Percentiles rank a stretch among this genome's conserved stretches.
phyloP scores from a whole-genome alignment of 2,888 invertebrate genomes.

The Pelosia muscerda region DNA sequence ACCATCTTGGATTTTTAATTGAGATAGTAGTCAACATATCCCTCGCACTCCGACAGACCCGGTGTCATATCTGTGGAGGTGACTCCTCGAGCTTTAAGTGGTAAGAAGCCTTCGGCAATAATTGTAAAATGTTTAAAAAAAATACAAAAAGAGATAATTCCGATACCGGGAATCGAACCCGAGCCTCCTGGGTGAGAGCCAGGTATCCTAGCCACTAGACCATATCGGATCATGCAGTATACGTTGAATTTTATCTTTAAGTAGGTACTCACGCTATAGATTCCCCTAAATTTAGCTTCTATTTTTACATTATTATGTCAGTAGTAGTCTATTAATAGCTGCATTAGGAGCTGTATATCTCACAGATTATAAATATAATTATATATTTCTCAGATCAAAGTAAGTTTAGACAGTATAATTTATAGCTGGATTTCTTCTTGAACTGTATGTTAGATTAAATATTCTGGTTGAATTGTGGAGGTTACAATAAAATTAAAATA shows the following conservation, averaged over 20 bases:
- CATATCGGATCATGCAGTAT: conserved; percentile 70
- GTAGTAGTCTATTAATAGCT: neutral
- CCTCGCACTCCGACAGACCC: no score
- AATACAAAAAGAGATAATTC: conserved; percentile 37
- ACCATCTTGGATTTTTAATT: no score
- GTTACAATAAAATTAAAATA: neutral
- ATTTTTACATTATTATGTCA: neutral
- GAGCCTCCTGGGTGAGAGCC: conserved; percentile 90
- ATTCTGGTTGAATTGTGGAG: neutral
- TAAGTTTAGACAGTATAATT: neutral
- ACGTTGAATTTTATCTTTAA: neutral
- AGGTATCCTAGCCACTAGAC: conserved; percentile 91
- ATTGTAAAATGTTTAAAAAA: neutral
- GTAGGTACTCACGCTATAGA: neutral
- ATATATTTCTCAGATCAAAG: neutral
- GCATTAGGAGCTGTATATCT: neutral
- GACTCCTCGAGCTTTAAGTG: no score
- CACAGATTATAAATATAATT: conserved; percentile 4
- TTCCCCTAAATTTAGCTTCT: neutral
- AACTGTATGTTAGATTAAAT: neutral
- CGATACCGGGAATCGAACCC: conserved; percentile 87
- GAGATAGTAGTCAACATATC: no score
- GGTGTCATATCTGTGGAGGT: no score
- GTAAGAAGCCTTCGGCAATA: no score
- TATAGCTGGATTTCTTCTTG: conserved; percentile 1